Evolutionary conservation across 2,797 vertebrate genomes (phyloP).

Genomic region (Nothura maculosa): DNA sequence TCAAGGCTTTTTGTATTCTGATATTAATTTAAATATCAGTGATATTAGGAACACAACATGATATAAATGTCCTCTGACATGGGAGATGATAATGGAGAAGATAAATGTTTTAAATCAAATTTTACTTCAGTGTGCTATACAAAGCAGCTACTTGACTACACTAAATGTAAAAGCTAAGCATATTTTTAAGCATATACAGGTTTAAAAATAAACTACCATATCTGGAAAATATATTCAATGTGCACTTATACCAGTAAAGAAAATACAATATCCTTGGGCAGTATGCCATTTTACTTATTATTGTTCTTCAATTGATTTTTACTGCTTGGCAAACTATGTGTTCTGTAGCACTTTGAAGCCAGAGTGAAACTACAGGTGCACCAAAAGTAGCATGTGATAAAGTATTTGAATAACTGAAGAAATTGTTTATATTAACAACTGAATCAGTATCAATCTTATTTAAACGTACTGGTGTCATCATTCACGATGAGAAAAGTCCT

Average conservation of each 20-base stretch:
- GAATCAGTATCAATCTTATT: not conserved
- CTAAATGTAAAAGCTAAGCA: constrained; percentile 45
- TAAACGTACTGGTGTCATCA: not conserved
- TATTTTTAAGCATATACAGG: not conserved
- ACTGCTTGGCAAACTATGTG: not conserved
- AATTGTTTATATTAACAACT: not conserved
- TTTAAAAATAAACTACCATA: constrained; percentile 2
- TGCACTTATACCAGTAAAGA: constrained; percentile 2
- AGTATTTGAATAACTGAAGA: not conserved
- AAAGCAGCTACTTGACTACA: constrained; percentile 65
- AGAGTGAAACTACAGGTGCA: constrained; percentile 19
- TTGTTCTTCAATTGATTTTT: constrained; percentile 10
- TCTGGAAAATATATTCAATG: constrained; percentile 34
- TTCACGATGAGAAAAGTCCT: not conserved
- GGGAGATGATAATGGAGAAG: constrained; percentile 21
- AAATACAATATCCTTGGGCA: not conserved
- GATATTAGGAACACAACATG: constrained; percentile 35
- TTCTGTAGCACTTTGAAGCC: not conserved
- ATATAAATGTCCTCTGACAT: constrained; percentile 60
- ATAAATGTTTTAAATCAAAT: constrained; percentile 72
- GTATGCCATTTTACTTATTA: not conserved
- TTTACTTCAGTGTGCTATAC: constrained; percentile 39
- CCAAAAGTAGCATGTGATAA: not conserved
- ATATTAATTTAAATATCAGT: not conserved
- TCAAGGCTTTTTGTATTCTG: not conserved